Evolutionary conservation across 2,888 invertebrate genomes (phyloP).

Genomic region (Atherix ibis): DNA sequence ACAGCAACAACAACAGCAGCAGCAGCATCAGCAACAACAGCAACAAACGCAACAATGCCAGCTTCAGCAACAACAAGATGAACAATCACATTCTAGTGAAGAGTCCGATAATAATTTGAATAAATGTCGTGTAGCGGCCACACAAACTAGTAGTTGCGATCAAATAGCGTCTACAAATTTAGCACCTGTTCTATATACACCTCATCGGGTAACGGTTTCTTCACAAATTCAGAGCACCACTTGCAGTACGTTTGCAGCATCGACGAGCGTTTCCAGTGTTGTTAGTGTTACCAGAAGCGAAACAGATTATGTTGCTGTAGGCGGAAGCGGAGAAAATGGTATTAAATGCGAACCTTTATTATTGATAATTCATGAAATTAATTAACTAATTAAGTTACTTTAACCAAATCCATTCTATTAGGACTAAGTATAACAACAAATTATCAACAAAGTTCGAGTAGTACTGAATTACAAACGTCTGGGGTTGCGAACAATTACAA

Average conservation of each 20-base stretch:
- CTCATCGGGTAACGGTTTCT: conserved; percentile 32
- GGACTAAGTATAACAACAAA: conserved; percentile 22
- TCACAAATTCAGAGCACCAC: conserved; percentile 30
- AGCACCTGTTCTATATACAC: conserved; percentile 30
- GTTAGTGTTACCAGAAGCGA: conserved; percentile 24
- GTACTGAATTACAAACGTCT: conserved; percentile 16
- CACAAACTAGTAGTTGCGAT: conserved; percentile 24
- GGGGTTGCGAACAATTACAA: conserved; percentile 22
- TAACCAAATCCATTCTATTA: no score
- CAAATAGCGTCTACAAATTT: conserved; percentile 9
- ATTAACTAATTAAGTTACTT: no score
- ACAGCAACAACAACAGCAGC: conserved; percentile 13
- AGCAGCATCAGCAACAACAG: conserved; percentile 12
- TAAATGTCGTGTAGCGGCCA: conserved; percentile 21
- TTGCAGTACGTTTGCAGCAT: conserved; percentile 28
- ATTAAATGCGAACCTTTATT: not conserved
- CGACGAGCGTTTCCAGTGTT: conserved; percentile 31
- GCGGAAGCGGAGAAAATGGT: conserved; percentile 2
- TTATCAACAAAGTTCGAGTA: conserved; percentile 19
- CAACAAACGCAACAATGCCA: conserved; percentile 13
- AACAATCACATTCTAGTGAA: conserved; percentile 17
- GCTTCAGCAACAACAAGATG: conserved; percentile 14
- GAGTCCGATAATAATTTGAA: conserved; percentile 20
- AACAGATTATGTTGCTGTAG: conserved; percentile 14
- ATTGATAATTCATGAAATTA: no score